Percentiles rank a stretch among this genome's conserved stretches.
phyloP scores from a whole-genome alignment of 1,140 invertebrate genomes.

The Ceratoteleas bidentatus region DNA sequence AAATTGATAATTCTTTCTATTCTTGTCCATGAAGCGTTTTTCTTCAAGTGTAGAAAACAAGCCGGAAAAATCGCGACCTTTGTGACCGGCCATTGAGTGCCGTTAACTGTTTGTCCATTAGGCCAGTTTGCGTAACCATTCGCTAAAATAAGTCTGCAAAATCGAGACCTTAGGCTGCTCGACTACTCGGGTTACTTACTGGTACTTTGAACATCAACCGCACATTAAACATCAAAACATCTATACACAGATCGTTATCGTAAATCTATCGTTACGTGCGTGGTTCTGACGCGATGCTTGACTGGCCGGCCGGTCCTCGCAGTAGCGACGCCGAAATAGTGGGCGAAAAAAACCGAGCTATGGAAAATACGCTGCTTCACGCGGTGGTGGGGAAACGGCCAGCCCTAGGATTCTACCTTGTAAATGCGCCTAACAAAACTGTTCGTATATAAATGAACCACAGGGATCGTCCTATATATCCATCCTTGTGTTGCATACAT shows the following conservation, averaged over 20 bases:
- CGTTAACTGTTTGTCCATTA: constrained; percentile 8
- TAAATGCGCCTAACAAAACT: constrained; percentile 32
- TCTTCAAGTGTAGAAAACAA: no score
- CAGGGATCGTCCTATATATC: constrained; percentile 25
- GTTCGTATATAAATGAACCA: constrained; percentile 27
- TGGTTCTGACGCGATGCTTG: constrained; percentile 10
- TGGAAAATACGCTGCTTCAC: constrained; percentile 6
- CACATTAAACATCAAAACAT: constrained; percentile 63
- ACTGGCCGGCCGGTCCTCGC: background rate
- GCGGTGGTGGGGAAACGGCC: background rate
- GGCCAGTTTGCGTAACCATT: constrained; percentile 35
- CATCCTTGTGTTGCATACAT: constrained; percentile 12
- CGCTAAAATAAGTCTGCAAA: constrained; percentile 9
- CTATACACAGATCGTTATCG: constrained; percentile 52
- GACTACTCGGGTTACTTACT: constrained; percentile 25
- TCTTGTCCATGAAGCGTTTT: no score
- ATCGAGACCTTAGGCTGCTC: constrained; percentile 28
- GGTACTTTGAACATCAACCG: constrained; percentile 38
- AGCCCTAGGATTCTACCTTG: constrained; percentile 19
- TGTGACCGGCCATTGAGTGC: no score
- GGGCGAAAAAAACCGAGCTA: background rate
- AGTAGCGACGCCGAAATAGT: background rate
- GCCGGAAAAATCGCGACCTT: no score
- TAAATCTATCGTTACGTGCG: constrained; percentile 33
- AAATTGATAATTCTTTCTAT: no score